Conservation (phyloP, 1,140 invertebrate species). For the Anadara kagoshimensis region DNA sequence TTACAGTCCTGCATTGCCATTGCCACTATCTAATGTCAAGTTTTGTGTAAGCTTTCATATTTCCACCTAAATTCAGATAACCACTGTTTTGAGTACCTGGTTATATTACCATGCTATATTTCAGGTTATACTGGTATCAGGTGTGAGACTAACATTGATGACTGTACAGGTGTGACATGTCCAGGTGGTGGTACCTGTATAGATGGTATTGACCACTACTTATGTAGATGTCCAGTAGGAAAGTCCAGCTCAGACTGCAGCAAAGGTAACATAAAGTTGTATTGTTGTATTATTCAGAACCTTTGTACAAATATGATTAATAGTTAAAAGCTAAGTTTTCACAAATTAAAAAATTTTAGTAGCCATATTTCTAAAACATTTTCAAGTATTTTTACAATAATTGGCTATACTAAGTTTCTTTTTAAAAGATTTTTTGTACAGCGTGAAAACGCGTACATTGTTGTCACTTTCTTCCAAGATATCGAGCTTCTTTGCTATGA, state of each 20-base stretch:
- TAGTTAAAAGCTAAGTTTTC: no score
- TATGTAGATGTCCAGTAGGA: constrained; percentile 68
- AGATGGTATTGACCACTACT: constrained; percentile 76
- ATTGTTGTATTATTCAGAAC: not conserved
- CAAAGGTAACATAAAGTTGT: constrained; percentile 36
- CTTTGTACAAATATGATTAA: not conserved
- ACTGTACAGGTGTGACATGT: constrained; percentile 92
- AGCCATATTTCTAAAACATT: not conserved
- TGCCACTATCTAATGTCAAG: no score
- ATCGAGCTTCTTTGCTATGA: no score
- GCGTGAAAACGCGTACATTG: no score
- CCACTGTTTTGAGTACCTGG: no score
- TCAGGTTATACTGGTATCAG: constrained; percentile 43
- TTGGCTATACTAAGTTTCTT: not conserved
- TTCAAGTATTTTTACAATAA: not conserved
- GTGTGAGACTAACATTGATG: constrained; percentile 77
- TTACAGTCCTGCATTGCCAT: no score
- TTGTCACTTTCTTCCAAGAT: no score
- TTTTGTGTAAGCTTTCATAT: no score
- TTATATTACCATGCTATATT: not conserved
- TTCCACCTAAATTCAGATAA: no score
- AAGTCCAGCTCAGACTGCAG: constrained; percentile 44
- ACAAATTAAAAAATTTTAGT: no score
- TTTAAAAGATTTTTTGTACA: no score
- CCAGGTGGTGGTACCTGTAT: constrained; percentile 91